Conservation (phyloP, 2,888 invertebrate genomes). For the Stramonita haemastoma region DNA sequence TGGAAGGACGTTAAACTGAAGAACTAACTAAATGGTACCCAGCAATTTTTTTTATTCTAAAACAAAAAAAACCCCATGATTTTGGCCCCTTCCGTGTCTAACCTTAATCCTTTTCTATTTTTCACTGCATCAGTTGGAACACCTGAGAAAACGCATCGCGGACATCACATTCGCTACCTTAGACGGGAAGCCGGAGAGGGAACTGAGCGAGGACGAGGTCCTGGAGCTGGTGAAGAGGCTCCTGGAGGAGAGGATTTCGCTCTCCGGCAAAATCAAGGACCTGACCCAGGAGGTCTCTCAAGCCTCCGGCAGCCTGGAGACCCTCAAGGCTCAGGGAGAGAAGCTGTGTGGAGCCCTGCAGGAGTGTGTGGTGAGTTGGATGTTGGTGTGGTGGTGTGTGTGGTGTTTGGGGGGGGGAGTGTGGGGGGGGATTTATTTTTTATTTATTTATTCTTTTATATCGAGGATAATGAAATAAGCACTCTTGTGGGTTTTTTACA, state of each 20-base stretch:
- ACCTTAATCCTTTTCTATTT: no score
- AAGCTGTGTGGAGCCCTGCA: slow-evolving; percentile 68
- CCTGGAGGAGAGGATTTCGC: slow-evolving; percentile 68
- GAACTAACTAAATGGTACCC: no score
- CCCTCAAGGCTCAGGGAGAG: slow-evolving; percentile 59
- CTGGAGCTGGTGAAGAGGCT: slow-evolving; percentile 70
- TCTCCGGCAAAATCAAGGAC: slow-evolving; percentile 64
- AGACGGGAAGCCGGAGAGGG: slow-evolving; percentile 71
- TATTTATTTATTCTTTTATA: no score
- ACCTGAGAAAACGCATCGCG: slow-evolving; percentile 72
- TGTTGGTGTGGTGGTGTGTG: slow-evolving; percentile 51
- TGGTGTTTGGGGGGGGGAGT: slow-evolving; percentile 57
- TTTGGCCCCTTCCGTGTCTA: no score
- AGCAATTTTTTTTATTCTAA: no score
- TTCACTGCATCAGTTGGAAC: slow-evolving; percentile 69
- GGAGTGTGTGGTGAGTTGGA: slow-evolving; percentile 67
- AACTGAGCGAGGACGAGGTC: slow-evolving; percentile 73
- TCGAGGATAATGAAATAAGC: no score
- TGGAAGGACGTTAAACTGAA: no score
- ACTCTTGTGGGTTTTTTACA: no score
- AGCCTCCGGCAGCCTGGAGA: slow-evolving; percentile 61
- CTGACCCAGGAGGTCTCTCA: slow-evolving; percentile 64
- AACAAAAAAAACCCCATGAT: no score
- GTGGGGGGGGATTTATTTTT: background rate
- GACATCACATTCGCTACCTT: slow-evolving; percentile 74